Conservation (phyloP, 2,888 invertebrate species). For the Nycteola revayana region DNA sequence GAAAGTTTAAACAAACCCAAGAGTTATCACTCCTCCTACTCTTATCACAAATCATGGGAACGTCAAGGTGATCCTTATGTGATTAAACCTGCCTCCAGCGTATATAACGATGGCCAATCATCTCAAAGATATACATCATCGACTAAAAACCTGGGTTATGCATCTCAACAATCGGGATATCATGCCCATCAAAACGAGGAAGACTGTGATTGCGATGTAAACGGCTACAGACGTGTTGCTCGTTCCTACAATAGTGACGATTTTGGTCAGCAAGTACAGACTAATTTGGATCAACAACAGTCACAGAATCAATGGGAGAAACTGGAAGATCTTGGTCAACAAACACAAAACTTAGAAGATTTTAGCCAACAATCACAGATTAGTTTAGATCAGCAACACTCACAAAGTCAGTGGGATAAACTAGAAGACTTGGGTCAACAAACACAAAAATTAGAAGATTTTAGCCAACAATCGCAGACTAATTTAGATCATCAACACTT, state of each 20-base stretch:
- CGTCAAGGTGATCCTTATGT: constrained; percentile 75
- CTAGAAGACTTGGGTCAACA: constrained; percentile 40
- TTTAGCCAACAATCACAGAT: constrained; percentile 45
- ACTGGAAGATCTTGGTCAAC: constrained; percentile 36
- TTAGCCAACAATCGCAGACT: constrained; percentile 34
- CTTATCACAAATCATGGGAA: constrained; percentile 79
- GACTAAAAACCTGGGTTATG: constrained; percentile 40
- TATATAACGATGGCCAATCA: constrained; percentile 37
- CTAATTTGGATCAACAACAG: constrained; percentile 21
- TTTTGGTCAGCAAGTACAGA: constrained; percentile 29
- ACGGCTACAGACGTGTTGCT: constrained; percentile 52
- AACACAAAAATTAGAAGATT: constrained; percentile 28
- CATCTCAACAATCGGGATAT: constrained; percentile 48
- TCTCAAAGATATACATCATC: constrained; percentile 51
- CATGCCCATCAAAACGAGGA: constrained; percentile 43
- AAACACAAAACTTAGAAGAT: constrained; percentile 39
- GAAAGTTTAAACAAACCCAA: constrained; percentile 57
- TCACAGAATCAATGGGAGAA: constrained; percentile 27
- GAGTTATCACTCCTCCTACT: constrained; percentile 73
- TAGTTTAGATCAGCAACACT: constrained; percentile 37
- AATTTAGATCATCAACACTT: constrained; percentile 24
- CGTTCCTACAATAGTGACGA: constrained; percentile 48
- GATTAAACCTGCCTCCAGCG: constrained; percentile 56
- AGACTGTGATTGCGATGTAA: constrained; percentile 58
- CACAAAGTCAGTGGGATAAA: constrained; percentile 35